Evolutionary conservation across 2,888 invertebrate genomes (phyloP).

Genomic region (Allolobophora icterica): DNA sequence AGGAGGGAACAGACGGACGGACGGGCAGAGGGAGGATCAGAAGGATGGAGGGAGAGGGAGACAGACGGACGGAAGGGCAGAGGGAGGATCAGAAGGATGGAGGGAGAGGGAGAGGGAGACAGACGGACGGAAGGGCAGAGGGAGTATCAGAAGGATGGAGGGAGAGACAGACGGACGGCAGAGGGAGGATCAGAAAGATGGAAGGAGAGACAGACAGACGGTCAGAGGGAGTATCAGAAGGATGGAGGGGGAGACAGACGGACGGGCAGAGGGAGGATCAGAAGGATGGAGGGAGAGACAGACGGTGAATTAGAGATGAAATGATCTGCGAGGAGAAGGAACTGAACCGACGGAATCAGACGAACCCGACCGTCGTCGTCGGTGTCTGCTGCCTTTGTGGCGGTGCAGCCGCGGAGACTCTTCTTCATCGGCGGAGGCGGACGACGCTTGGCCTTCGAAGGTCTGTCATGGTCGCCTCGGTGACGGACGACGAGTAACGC

Average conservation of each 20-base stretch:
- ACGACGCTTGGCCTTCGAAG: not conserved
- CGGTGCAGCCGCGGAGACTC: not conserved
- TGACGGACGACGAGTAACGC: not conserved
- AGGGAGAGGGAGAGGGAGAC: too few species aligned
- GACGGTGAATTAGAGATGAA: too few species aligned
- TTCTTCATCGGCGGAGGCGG: not conserved
- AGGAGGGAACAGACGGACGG: not conserved
- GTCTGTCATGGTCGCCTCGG: not conserved
- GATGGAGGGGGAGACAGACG: not conserved
- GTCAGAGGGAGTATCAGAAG: not conserved
- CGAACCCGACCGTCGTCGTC: conserved; percentile 7
- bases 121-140: not conserved
- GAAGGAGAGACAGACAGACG: not conserved
- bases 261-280: not conserved
- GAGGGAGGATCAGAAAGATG: too few species aligned
- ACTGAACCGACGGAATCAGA: not conserved
- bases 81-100: not conserved
- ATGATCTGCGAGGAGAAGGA: too few species aligned
- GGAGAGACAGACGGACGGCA: too few species aligned
- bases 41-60: not conserved
- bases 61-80: not conserved
- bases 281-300: too few species aligned
- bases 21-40: not conserved
- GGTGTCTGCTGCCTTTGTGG: too few species aligned
- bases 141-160: not conserved